Percentiles rank a stretch among this genome's conserved stretches.
Conservation (phyloP, 1,140 invertebrate species). For the Cotesia vestalis region DNA sequence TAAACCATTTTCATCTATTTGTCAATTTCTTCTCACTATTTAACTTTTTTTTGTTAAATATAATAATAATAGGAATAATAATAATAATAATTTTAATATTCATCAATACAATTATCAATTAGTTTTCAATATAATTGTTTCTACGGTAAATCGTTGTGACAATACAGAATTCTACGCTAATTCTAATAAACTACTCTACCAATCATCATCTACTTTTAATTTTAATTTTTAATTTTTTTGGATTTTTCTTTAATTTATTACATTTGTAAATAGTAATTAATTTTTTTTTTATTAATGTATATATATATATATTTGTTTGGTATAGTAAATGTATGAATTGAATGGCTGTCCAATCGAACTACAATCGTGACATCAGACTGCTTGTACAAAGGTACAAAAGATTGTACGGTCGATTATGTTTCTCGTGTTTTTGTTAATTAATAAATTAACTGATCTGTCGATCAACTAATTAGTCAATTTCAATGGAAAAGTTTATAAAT, state of each 20-base stretch:
- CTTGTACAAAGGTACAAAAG: constrained; percentile 36
- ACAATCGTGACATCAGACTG: constrained; percentile 12
- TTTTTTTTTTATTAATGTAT: no score
- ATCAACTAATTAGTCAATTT: background rate
- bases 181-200: no score
- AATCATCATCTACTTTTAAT: background rate
- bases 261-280: no score
- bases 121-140: background rate
- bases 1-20: constrained; percentile 31
- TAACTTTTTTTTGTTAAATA: background rate
- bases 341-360: constrained; percentile 13
- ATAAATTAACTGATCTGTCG: constrained; percentile 1
- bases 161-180: background rate
- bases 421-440: constrained; percentile 12
- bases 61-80: no score
- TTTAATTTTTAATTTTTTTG: background rate
- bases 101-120: no score
- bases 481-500: background rate
- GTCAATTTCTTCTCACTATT: constrained; percentile 3
- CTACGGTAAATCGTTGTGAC: constrained; percentile 1
- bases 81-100: no score
- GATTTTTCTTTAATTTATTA: no score
- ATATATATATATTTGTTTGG: background rate
- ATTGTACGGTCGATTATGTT: constrained; percentile 31
- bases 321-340: background rate